Base-by-base conservation (phyloP, 30 jellyfish, hydroid and myxozoan species). In the Hydractinia symbiolongicarpus region DNA sequence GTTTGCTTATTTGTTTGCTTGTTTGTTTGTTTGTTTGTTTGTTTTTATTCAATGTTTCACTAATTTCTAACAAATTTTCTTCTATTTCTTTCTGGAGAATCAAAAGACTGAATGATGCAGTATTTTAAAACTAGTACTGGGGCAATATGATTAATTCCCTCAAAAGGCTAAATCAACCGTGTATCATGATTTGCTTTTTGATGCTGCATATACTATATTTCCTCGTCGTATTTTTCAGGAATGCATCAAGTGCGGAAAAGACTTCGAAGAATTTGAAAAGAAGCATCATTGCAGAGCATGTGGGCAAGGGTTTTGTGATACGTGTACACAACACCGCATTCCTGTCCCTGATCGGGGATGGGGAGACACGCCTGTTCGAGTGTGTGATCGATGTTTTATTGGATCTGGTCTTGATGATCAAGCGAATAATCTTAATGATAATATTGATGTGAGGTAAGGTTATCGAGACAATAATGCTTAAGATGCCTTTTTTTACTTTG, bases 271-370 rank as follows among this genome's bases (percentile, higher is more conserved):
- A 62, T 69, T 84, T 55, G 98, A 91, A 64, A 91, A 83, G 82
- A 91, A 91, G 66, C 98, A 91, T 83, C 98, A 91, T 79, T 91
- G 98, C 86, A 79, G 98, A 19, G 95, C 95, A 4, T 91, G 98
- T 77, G 98, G 98, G 6, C 90, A 82, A 8, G 98, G 98, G 7
- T 91, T 82, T 81, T 91, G 98, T 76, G 98, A 86, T 61, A 88
- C 78, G 54, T 91, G 98, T 67, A 91, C 98, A 10, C 87, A 88
- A 11, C 89, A 83, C 15, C 95, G 98, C 53, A 82, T 91, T 66
- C 92, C 96, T 11, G 95, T 87, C 4, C 96, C 94, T 53, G 98
- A 91, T 8, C 67, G 98, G 83, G 98, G 98, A 86, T 91, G 98
- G 98, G 98, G 98, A 44, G 96, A 87, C 14, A 88, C 76, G 16